These are phyloP conservation scores for Leptoteleia sp. DNA, from an alignment of 1,140 invertebrate species.

Conservation along the genomic window DNA sequence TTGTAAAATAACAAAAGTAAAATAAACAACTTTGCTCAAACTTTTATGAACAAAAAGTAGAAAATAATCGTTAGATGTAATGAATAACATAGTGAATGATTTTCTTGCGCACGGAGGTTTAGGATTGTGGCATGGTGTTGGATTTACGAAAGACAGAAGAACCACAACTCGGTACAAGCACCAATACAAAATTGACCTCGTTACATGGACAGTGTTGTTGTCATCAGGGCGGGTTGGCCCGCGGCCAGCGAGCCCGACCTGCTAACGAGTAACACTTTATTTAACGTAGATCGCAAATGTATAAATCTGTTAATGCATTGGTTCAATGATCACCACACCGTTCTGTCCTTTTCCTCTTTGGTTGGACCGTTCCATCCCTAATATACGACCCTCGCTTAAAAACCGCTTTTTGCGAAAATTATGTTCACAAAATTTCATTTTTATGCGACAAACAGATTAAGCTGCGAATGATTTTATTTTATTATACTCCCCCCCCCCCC, in stretches of 20 bases:
- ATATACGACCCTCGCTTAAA: not conserved
- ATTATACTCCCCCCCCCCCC: no score
- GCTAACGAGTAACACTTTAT: slow-evolving; percentile 67
- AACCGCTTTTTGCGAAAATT: slow-evolving; percentile 3
- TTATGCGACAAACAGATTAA: not conserved
- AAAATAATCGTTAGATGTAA: not conserved
- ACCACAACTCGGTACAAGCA: slow-evolving; percentile 41
- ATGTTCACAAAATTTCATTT: not conserved
- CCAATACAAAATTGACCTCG: slow-evolving; percentile 64
- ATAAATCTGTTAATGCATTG: slow-evolving; percentile 59
- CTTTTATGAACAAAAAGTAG: no score
- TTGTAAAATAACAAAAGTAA: no score
- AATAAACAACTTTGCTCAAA: no score
- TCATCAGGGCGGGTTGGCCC: slow-evolving; percentile 54
- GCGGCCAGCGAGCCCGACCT: slow-evolving; percentile 33
- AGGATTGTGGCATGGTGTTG: slow-evolving; percentile 31
- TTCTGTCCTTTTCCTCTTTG: not conserved
- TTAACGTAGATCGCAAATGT: slow-evolving; percentile 58
- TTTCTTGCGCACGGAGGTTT: not conserved
- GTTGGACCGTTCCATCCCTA: not conserved
- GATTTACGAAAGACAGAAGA: slow-evolving; percentile 42
- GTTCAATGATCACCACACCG: not conserved
- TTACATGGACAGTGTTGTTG: slow-evolving; percentile 63
- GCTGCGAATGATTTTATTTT: not conserved
- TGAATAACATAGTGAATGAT: slow-evolving; percentile 3